A percentile compares a stretch with the other conserved stretches of the same genome.
Evolutionary conservation across 2,797 vertebrate species (phyloP).

Genomic region (Anguilla megastoma): DNA sequence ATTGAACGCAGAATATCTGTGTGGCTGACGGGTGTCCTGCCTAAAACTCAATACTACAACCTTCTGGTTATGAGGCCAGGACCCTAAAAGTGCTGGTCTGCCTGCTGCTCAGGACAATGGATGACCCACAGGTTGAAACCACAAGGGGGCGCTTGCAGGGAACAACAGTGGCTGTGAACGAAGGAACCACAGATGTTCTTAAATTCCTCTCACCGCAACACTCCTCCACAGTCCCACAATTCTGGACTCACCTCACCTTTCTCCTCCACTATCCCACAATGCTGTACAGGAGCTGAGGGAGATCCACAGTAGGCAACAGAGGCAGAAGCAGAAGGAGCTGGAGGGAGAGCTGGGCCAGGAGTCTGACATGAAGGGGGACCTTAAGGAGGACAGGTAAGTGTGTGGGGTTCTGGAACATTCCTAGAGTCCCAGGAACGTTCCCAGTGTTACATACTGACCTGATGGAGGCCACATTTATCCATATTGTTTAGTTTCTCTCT

Average conservation of each 20-base stretch:
- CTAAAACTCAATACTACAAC: neutral
- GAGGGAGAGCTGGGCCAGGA: slow-evolving; percentile 70
- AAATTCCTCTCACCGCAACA: neutral
- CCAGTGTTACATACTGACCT: too few species aligned
- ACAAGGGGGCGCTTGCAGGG: neutral
- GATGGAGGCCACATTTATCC: too few species aligned
- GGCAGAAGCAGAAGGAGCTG: slow-evolving; percentile 87
- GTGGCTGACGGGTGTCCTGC: neutral
- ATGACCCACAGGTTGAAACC: neutral
- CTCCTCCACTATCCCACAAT: slow-evolving; percentile 62
- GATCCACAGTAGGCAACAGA: slow-evolving; percentile 89
- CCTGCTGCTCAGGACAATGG: neutral
- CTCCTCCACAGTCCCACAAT: slow-evolving; percentile 57
- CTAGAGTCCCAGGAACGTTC: neutral
- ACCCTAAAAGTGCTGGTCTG: neutral
- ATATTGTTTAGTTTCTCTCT: too few species aligned
- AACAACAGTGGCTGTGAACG: neutral
- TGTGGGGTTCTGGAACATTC: neutral
- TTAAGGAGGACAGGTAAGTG: slow-evolving; percentile 82
- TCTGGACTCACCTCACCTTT: slow-evolving; percentile 12
- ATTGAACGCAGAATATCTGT: neutral
- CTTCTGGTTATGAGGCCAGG: neutral
- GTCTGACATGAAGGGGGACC: slow-evolving; percentile 79
- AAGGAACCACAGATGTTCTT: neutral
- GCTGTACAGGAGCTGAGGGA: slow-evolving; percentile 81